Conservation (phyloP, 2,113 vertebrate species). For the Vicugna pacos region DNA sequence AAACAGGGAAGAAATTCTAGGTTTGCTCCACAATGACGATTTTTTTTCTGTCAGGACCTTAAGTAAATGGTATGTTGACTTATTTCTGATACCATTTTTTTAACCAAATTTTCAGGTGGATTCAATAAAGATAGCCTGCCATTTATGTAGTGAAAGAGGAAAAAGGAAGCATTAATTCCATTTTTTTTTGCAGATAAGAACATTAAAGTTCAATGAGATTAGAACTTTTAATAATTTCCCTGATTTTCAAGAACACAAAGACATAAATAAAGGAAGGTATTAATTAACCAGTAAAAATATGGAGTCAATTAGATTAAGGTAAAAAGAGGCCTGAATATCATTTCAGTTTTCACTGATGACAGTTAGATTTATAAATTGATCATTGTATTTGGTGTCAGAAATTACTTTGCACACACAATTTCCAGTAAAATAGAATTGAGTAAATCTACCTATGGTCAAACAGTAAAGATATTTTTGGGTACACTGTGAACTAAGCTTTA, state of each 20-base stretch:
- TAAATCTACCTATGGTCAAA: slow-evolving; percentile 15
- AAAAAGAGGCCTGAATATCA: not conserved
- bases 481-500: slow-evolving; percentile 16
- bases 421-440: slow-evolving; percentile 19
- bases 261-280: not conserved
- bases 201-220: not conserved
- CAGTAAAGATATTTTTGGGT: slow-evolving; percentile 12
- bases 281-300: slow-evolving; percentile 41
- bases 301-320: not conserved
- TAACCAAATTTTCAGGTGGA: not conserved
- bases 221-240: not conserved
- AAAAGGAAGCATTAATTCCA: not conserved
- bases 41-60: not conserved
- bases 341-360: slow-evolving; percentile 38
- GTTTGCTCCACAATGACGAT: not conserved
- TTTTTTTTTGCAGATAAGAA: slow-evolving; percentile 40
- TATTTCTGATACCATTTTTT: slow-evolving; percentile 1
- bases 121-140: not conserved
- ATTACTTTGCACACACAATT: not conserved
- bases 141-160: not conserved
- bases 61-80: not conserved
- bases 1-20: not conserved
- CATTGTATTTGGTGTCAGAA: slow-evolving; percentile 4
- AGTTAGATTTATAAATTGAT: not conserved
- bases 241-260: slow-evolving; percentile 39